These are phyloP conservation scores for Petrolisthes manimaculis DNA, from an alignment of 2,888 invertebrate genomes.

Conservation along the genomic window DNA sequence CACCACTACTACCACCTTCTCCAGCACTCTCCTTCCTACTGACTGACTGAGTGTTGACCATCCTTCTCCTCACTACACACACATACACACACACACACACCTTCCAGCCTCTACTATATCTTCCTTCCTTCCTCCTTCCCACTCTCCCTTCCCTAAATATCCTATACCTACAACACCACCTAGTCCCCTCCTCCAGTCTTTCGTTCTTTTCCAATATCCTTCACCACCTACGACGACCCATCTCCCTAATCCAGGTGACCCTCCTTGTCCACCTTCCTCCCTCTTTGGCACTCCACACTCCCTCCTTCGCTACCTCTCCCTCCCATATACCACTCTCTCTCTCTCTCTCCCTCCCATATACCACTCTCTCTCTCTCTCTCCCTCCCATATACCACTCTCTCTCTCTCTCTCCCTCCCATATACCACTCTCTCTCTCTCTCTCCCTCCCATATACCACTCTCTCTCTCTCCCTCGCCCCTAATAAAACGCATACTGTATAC, in stretches of 20 bases:
- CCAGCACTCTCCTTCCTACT: neutral
- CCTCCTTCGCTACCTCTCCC: neutral
- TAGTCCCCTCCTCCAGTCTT: neutral
- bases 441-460: neutral
- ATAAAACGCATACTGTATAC: no score
- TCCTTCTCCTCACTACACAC: neutral
- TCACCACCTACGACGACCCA: conserved; percentile 6
- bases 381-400: no score
- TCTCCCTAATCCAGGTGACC: neutral
- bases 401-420: no score
- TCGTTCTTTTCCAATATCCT: neutral
- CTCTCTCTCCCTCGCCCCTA: neutral
- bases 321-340: no score
- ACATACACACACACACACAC: neutral
- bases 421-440: no score
- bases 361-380: no score
- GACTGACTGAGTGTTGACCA: neutral
- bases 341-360: no score
- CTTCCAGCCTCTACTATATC: neutral
- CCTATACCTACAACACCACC: neutral
- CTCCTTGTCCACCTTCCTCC: neutral
- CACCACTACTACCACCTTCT: neutral
- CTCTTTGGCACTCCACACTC: neutral
- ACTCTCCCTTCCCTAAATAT: neutral
- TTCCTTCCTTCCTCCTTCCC: neutral